Base-by-base conservation (phyloP, 2,797 vertebrate genomes). In the Nothura maculosa region DNA sequence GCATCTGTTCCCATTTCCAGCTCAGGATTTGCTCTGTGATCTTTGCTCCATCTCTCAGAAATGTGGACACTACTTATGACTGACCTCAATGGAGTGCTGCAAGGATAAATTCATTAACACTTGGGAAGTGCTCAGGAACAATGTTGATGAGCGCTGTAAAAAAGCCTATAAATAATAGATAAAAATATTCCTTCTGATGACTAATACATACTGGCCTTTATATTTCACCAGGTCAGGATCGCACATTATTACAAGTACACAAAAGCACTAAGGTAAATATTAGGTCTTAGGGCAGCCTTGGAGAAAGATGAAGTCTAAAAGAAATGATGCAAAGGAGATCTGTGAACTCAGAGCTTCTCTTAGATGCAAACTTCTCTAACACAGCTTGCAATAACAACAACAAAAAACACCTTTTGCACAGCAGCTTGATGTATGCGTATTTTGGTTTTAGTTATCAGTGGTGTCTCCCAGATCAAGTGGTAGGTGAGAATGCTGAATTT, bases 51-150 rank as follows among this genome's bases (percentile, higher is more conserved):
- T n/a, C n/a, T 60, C 28, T 81, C 52, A 86, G 57, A 73, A 68
- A 3, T 20, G 60, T 61, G 72, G 57, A 74, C 60, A 36, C 40
- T 42, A 14, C 47, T 67, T 1, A 2, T 67, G 68, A 74, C 60
- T 4, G 5, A 43, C 21, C 24, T 69, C 40, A 5, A 1, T 38
- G 18, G 7, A 30, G 13, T 70, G 16, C 36, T 66, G 36, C 40
- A 32, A 78, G 8, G 16, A 12, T 57, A n/a, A 85, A 77, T 52
- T 84, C 57, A 57, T 66, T 52, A 69, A 62, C 15, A n/a, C 34
- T n/a, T 80, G 48, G 32, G 20, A 94, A 81, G 52, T 67, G 38
- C 36, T 94, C 43, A 58, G 62, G 87, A 28, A 36, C 48, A 85
- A 75, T 1, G 3, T 45, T 61, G 34, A 68, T 28, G 9, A 64